These are phyloP conservation scores for Ovis canadensis DNA, from an alignment of 2,113 vertebrate species.

Conservation along the genomic window DNA sequence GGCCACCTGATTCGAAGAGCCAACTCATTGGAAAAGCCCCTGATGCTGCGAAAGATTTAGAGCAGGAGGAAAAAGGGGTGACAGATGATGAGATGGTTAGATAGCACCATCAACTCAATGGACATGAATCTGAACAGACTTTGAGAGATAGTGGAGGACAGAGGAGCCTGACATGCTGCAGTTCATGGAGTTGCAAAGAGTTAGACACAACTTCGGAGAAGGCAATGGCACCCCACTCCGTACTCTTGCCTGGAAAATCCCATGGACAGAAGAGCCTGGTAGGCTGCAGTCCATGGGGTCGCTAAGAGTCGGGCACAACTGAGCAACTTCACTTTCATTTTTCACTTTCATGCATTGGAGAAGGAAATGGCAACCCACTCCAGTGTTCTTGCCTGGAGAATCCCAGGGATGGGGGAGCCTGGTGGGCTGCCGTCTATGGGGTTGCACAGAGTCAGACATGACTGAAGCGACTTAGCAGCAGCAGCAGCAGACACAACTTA, in stretches of 20 bases:
- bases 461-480: no score
- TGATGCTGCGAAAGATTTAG: background rate
- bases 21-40: background rate
- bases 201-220: background rate
- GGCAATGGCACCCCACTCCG: no score
- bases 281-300: no score
- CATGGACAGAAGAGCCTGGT: no score
- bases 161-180: background rate
- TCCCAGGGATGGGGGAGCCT: no score
- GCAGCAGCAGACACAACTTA: background rate
- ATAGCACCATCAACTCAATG: background rate
- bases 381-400: no score
- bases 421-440: no score
- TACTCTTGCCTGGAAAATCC: no score
- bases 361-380: no score
- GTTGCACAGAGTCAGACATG: accelerated
- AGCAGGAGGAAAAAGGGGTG: background rate
- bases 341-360: no score
- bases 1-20: background rate
- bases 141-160: background rate
- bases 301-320: no score
- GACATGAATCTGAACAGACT: background rate
- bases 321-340: no score
- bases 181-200: background rate
- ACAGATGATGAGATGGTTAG: background rate